Percentiles rank a stretch among this genome's conserved stretches.
Evolutionary conservation across 1,140 invertebrate genomes (phyloP).

Genomic region (Ylistrum balloti): DNA sequence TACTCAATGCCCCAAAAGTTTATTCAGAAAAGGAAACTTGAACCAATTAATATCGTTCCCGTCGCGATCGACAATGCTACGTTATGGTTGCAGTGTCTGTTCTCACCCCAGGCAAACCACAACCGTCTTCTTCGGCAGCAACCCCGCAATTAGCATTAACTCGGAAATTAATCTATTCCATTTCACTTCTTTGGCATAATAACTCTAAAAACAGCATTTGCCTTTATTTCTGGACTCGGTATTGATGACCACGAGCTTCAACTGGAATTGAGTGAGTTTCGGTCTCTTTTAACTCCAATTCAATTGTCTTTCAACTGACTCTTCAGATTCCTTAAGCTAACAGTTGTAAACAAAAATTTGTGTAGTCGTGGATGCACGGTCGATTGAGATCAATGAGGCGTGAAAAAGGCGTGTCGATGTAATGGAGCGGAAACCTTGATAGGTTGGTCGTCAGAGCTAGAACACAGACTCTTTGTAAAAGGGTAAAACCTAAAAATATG

Average conservation of each 20-base stretch:
- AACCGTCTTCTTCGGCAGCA: neutral
- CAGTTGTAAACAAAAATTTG: neutral
- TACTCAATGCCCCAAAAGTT: neutral
- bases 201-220: neutral
- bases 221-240: neutral
- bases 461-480: neutral
- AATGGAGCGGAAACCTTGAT: neutral
- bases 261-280: neutral
- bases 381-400: neutral
- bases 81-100: constrained; percentile 10
- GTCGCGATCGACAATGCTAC: neutral
- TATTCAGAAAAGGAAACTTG: neutral
- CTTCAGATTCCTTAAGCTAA: constrained; percentile 34
- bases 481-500: too few species aligned
- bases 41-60: neutral
- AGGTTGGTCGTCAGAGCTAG: neutral
- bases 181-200: constrained; percentile 4
- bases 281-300: constrained; percentile 11
- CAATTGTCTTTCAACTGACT: neutral
- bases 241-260: neutral
- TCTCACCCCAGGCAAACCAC: constrained; percentile 24
- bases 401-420: neutral
- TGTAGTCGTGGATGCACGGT: neutral
- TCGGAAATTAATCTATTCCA: constrained; percentile 17
- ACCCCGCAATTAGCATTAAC: neutral